These are phyloP conservation scores for Trissolcus japonicus DNA, from an alignment of 2,888 invertebrate species.

Conservation along the genomic window DNA sequence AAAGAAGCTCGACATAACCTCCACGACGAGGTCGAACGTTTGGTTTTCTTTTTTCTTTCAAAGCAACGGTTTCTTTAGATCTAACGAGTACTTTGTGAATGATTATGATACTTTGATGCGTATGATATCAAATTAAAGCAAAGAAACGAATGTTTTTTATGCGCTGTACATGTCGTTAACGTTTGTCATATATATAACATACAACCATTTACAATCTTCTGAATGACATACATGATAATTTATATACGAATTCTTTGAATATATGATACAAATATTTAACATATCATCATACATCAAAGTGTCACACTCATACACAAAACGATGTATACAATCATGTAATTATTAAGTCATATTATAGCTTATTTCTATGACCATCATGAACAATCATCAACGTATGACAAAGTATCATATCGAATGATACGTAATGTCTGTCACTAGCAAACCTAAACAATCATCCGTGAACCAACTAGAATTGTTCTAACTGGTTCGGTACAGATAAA, in stretches of 20 bases:
- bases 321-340: conserved; percentile 16
- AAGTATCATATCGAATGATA: background rate
- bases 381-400: conserved; percentile 20
- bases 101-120: conserved; percentile 19
- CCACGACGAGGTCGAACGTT: conserved; percentile 17
- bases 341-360: conserved; percentile 28
- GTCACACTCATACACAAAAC: conserved; percentile 24
- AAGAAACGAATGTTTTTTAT: background rate
- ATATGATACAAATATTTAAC: conserved; percentile 11
- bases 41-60: conserved; percentile 1
- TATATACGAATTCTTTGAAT: background rate
- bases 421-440: too few species aligned
- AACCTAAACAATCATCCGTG: too few species aligned
- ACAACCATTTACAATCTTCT: conserved; percentile 3
- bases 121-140: background rate
- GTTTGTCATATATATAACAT: background rate
- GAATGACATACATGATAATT: conserved; percentile 8
- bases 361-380: conserved; percentile 26
- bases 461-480: background rate
- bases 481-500: background rate
- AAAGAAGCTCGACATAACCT: conserved; percentile 35
- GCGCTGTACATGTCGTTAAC: background rate
- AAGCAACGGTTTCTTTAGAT: background rate
- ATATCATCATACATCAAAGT: conserved; percentile 20
- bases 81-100: conserved; percentile 10